Percentiles rank a stretch among this genome's conserved stretches.
phyloP scores from a whole-genome alignment of 2,113 vertebrate species.

The Paradoxurus hermaphroditus region DNA sequence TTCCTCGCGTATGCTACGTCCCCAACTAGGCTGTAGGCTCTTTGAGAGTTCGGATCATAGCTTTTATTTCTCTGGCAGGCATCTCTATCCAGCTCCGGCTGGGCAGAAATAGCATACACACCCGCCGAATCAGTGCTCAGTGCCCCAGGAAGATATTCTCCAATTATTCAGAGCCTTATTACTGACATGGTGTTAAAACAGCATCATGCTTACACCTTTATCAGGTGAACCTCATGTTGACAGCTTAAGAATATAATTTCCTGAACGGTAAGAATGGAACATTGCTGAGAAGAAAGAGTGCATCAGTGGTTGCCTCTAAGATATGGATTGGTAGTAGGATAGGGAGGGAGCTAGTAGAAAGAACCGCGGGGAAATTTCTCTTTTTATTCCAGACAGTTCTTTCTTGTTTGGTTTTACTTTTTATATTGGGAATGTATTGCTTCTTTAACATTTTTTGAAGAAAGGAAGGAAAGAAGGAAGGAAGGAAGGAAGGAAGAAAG shows the following conservation, averaged over 20 bases:
- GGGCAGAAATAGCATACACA: not conserved
- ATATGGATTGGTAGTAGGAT: not conserved
- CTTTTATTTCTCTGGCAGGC: conserved; percentile 6
- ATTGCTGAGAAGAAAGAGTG: not conserved
- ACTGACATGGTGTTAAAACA: not conserved
- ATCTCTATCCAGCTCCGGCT: not conserved
- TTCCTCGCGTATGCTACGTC: not conserved
- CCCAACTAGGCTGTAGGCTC: not conserved
- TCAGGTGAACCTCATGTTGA: not conserved
- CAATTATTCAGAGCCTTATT: not conserved
- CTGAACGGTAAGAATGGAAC: not conserved
- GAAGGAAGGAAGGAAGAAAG: no score
- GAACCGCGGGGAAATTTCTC: not conserved
- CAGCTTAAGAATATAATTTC: not conserved
- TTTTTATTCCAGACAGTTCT: conserved; percentile 24
- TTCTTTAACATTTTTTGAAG: not conserved
- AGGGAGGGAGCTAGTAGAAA: not conserved
- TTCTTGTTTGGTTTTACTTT: conserved; percentile 3
- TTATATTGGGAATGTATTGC: not conserved
- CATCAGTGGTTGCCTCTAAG: not conserved
- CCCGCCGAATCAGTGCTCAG: not conserved
- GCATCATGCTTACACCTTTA: not conserved
- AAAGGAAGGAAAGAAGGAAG: not conserved
- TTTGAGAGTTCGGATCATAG: not conserved
- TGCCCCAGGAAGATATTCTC: not conserved